phyloP scores from a whole-genome alignment of 2,113 vertebrate genomes.

The Chloropsis cyanopogon region DNA sequence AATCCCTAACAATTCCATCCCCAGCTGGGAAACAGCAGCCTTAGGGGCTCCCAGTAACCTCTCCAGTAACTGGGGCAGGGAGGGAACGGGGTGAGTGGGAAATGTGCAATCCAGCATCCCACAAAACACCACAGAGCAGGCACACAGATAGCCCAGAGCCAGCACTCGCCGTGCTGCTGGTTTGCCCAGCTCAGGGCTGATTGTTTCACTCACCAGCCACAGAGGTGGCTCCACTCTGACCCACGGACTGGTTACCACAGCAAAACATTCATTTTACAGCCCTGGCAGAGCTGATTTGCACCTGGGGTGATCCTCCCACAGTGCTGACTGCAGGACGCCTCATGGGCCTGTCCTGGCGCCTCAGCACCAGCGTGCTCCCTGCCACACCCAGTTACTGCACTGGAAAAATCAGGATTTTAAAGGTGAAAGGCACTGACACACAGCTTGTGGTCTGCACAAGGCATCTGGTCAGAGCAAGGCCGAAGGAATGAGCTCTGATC shows the following conservation, averaged over 20 bases:
- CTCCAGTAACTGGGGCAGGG: not conserved
- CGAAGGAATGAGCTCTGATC: not conserved
- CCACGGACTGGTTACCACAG: not conserved
- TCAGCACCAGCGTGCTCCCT: not conserved
- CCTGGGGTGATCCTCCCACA: not conserved
- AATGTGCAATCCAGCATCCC: not conserved
- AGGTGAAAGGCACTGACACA: not conserved
- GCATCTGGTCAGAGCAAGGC: not conserved
- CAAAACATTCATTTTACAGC: not conserved
- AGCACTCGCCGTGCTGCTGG: fast-evolving
- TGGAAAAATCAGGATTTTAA: not conserved
- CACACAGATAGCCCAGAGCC: not conserved
- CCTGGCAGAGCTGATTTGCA: not conserved
- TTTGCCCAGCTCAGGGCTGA: not conserved
- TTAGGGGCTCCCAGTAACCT: not conserved
- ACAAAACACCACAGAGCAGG: not conserved
- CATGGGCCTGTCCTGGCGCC: not conserved
- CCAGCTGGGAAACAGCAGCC: not conserved
- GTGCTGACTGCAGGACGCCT: not conserved
- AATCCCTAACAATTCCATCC: not conserved
- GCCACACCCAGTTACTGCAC: not conserved
- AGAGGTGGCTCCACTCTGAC: not conserved
- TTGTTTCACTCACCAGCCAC: not conserved
- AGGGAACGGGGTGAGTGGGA: not conserved
- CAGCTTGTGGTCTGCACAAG: not conserved